Base-by-base conservation (phyloP, 2,797 vertebrate species). In the Danio jaintianensis region DNA sequence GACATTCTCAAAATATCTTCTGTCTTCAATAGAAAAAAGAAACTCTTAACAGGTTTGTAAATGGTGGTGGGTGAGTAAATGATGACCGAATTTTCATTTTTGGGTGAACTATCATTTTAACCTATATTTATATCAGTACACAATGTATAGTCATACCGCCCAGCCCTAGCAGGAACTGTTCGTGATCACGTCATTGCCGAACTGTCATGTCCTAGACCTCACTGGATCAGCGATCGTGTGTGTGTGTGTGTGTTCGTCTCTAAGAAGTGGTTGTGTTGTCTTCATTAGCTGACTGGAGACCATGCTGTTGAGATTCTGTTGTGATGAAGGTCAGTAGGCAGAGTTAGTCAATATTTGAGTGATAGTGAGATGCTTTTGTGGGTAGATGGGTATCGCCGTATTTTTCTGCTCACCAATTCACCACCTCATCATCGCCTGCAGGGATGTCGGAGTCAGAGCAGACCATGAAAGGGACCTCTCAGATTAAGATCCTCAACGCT, bases 381-480 rank as follows among this genome's bases (percentile, higher is more conserved):
- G 47, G 29, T 48, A 63, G 50, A 42, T 64, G 50, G 75, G 36
- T 70, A 48, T 69, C 36, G 40, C 15, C 78, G 13, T 58, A 40
- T 59, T 71, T 43, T 62, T 61, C 36, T 77, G 22, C 66, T 47
- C 40, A 9, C n/a, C 36, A 40, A 72, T 50, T 68, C 11, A 74
- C 36, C 45, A 18, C 42, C 80, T 53, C 22, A 29, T 62, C 42
- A 67, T 47, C 42, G 16, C 53, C 78, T 75, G 40, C 45, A 99
- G 98, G 98, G 87, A 97, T 98, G 95, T 99, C 98, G 74, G 97
- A 98, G 92, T 97, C 97, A 0, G 98, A 99, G 88, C 98, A 99
- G 90, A 94, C 96, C 84, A 93, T 99, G 87, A 99, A 99, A 93
- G 98, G 98, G 83, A 99, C 98, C 2, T 99, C 97, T 73, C 98